These are phyloP conservation scores for Trinorchestia longiramus DNA, from an alignment of 1,140 invertebrate species.

Conservation along the genomic window DNA sequence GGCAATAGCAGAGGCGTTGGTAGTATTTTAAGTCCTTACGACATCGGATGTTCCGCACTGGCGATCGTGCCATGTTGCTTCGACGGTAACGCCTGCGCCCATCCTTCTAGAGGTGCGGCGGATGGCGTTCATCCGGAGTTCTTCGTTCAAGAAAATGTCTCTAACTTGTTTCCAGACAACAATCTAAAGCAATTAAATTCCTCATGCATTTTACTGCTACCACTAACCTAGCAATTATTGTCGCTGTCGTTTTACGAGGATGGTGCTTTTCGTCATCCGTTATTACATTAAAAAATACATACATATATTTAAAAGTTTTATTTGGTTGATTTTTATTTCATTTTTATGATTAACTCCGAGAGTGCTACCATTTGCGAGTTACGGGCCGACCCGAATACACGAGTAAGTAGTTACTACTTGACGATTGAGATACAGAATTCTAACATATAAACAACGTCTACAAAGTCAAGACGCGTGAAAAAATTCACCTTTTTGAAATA, in stretches of 20 bases:
- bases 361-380: no score
- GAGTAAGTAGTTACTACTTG: no score
- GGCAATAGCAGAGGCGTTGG: conserved; percentile 36
- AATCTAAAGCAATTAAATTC: background rate
- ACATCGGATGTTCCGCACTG: conserved; percentile 35
- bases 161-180: background rate
- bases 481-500: no score
- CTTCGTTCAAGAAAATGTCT: background rate
- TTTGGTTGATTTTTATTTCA: no score
- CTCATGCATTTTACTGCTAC: background rate
- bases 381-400: no score
- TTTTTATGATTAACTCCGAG: no score
- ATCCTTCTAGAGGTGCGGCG: background rate
- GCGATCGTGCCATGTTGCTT: background rate
- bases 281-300: background rate
- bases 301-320: no score
- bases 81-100: background rate
- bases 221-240: background rate
- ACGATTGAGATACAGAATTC: no score
- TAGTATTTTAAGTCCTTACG: conserved; percentile 43
- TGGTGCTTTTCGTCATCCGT: background rate
- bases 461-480: no score
- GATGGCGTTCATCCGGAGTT: background rate
- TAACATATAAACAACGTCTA: no score
- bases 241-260: background rate